Evolutionary conservation across 2,797 vertebrate species (phyloP).

Genomic region (Diplodus puntazzo): DNA sequence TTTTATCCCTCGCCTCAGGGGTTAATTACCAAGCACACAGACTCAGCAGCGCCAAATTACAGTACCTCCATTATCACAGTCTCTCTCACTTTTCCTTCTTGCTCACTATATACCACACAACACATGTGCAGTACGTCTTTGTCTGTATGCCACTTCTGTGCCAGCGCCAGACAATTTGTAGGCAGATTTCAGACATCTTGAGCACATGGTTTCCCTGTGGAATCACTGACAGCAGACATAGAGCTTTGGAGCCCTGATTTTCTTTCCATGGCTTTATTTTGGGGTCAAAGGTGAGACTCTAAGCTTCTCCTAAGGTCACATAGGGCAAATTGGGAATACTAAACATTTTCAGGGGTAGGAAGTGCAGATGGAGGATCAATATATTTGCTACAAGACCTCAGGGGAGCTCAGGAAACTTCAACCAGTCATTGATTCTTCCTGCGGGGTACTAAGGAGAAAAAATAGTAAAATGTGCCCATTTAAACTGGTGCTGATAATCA

Average conservation of each 20-base stretch:
- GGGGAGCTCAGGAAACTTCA: constrained; percentile 32
- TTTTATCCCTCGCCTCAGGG: constrained; percentile 55
- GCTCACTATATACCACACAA: constrained; percentile 11
- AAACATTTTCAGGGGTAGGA: constrained; percentile 19
- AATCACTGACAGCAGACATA: not conserved
- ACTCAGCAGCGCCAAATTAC: constrained; percentile 51
- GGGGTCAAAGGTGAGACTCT: constrained; percentile 20
- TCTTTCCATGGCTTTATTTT: not conserved
- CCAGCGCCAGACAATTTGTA: not conserved
- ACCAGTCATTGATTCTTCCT: constrained; percentile 42
- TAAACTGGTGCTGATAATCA: constrained; percentile 31
- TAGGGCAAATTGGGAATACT: constrained; percentile 15
- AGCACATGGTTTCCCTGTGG: not conserved
- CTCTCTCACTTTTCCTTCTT: constrained; percentile 5
- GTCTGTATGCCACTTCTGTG: constrained; percentile 21
- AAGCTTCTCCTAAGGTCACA: constrained; percentile 28
- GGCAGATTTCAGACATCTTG: constrained; percentile 2
- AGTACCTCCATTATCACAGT: constrained; percentile 23
- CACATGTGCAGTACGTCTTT: constrained; percentile 33
- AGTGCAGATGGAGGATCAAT: constrained; percentile 46
- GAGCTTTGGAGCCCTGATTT: not conserved
- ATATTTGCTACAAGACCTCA: constrained; percentile 34
- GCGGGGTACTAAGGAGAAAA: constrained; percentile 1
- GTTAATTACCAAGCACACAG: constrained; percentile 69
- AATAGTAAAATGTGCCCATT: constrained; percentile 14